Evolutionary conservation across 2,113 vertebrate genomes (phyloP).

Genomic region (Pluvianellus socialis): DNA sequence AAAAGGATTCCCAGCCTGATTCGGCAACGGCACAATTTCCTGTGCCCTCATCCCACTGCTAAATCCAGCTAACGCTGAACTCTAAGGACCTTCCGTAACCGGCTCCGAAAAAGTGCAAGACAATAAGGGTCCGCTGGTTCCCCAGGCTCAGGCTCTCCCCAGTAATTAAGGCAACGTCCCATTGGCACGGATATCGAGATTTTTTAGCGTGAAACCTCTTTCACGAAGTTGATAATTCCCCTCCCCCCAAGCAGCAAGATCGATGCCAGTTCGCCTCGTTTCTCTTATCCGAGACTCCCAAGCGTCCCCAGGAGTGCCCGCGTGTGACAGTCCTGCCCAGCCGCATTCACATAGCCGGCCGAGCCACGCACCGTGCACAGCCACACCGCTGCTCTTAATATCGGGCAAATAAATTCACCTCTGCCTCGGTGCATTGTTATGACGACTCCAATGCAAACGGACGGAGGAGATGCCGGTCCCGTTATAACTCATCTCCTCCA

Average conservation of each 20-base stretch:
- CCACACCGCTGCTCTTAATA: constrained; percentile 43
- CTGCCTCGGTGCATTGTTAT: constrained; percentile 83
- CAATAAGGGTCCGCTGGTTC: not conserved
- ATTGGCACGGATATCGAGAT: not conserved
- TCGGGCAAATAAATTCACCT: constrained; percentile 78
- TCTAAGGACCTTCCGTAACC: constrained; percentile 75
- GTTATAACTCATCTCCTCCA: constrained; percentile 82
- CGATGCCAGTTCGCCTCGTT: constrained; percentile 3
- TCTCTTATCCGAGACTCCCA: not conserved
- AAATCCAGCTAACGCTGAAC: constrained; percentile 73
- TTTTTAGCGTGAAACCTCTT: not conserved
- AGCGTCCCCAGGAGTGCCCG: constrained; percentile 24
- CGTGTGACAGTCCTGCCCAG: constrained; percentile 61
- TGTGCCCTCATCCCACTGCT: constrained; percentile 72
- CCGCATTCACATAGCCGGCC: not conserved
- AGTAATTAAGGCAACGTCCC: not conserved
- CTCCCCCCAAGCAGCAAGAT: not conserved
- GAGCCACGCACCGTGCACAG: not conserved
- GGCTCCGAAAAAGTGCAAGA: constrained; percentile 71
- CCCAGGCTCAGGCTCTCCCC: constrained; percentile 6
- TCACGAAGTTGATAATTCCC: not conserved
- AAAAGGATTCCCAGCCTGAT: constrained; percentile 53
- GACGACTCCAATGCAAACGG: constrained; percentile 78
- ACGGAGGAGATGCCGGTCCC: constrained; percentile 76
- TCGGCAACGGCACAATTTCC: constrained; percentile 73